Percentiles rank a stretch among this genome's conserved stretches.
These are phyloP conservation scores for Machaerirhynchus nigripectus DNA, from an alignment of 2,113 vertebrate genomes.

Conservation along the genomic window DNA sequence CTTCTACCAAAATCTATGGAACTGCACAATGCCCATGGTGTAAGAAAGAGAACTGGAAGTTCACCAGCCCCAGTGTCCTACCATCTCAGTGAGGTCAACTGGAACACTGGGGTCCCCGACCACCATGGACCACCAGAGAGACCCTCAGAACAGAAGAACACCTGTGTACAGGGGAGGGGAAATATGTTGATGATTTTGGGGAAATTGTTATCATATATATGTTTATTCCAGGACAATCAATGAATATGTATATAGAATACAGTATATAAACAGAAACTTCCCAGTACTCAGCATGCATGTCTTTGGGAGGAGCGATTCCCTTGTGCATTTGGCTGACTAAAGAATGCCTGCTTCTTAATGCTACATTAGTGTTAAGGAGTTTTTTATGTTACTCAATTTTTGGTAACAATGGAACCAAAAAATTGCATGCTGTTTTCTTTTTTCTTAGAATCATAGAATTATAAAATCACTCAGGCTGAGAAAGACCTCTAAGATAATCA, in stretches of 20 bases:
- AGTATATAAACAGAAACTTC: not conserved
- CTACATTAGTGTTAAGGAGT: not conserved
- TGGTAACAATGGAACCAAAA: not conserved
- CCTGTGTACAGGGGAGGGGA: not conserved
- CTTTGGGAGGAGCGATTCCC: not conserved
- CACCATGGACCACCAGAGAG: not conserved
- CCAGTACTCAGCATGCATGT: not conserved
- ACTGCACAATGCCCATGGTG: not conserved
- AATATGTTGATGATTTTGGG: not conserved
- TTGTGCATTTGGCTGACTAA: rapidly evolving
- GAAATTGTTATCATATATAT: not conserved
- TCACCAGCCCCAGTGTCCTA: not conserved
- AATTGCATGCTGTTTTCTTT: not conserved
- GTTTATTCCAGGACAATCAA: not conserved
- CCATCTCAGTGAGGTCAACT: rapidly evolving
- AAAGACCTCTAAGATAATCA: not conserved
- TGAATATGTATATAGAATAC: not conserved
- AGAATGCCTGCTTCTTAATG: not conserved
- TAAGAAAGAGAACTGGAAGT: not conserved
- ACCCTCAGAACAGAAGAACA: not conserved
- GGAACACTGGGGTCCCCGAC: not conserved
- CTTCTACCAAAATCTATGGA: not conserved
- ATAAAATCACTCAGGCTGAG: not conserved
- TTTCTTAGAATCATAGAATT: not conserved
- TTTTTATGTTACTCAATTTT: not conserved